Evolutionary conservation across 2,113 vertebrate species (phyloP).

Genomic region (Hassar affinis): DNA sequence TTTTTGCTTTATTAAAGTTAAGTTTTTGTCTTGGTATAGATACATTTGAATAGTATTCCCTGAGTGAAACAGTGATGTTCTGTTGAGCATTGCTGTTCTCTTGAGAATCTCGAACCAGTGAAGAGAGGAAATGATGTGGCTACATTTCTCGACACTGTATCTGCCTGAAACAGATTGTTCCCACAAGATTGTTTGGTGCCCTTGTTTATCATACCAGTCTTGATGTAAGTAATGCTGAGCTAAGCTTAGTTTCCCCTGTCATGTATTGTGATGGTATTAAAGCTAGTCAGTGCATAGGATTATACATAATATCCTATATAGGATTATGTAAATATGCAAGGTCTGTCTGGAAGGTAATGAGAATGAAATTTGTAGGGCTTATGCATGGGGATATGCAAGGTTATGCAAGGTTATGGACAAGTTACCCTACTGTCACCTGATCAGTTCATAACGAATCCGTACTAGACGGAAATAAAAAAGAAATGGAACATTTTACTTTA

Average conservation of each 20-base stretch:
- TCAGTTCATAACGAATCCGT: too few species aligned
- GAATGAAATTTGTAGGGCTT: too few species aligned
- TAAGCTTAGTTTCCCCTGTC: not conserved
- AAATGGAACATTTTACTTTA: too few species aligned
- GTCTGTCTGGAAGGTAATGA: too few species aligned
- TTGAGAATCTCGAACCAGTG: conserved; percentile 21
- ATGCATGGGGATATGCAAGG: too few species aligned
- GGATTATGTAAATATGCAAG: not conserved
- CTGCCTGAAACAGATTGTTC: not conserved
- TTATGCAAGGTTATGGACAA: too few species aligned
- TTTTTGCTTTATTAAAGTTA: not conserved
- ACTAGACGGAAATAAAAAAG: too few species aligned
- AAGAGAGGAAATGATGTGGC: conserved; percentile 27
- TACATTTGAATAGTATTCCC: not conserved
- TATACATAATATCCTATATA: not conserved
- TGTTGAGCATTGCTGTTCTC: not conserved
- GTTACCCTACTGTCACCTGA: too few species aligned
- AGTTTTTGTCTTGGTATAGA: not conserved
- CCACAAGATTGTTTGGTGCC: not conserved
- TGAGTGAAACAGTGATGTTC: not conserved
- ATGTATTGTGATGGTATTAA: not conserved
- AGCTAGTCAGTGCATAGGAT: not conserved
- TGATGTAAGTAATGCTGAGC: not conserved
- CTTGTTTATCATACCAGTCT: not conserved
- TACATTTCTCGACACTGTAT: conserved; percentile 29